These are phyloP conservation scores for Callaeas wilsoni DNA, from an alignment of 2,113 vertebrate genomes.

Conservation along the genomic window DNA sequence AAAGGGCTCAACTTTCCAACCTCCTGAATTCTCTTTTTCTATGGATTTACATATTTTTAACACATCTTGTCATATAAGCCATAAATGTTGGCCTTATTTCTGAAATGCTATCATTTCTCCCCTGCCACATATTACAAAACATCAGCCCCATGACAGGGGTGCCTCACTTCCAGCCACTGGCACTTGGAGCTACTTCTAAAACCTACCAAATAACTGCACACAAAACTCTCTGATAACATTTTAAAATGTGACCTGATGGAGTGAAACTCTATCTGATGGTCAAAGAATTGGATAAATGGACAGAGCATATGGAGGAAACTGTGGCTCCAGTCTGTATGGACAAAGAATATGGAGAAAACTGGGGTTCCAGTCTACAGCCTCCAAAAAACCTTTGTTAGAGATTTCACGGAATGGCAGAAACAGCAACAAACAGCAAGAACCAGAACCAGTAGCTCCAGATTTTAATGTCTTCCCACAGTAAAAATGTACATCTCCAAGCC, in stretches of 20 bases:
- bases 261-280: not conserved
- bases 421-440: not conserved
- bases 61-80: not conserved
- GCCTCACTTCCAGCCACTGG: not conserved
- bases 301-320: not conserved
- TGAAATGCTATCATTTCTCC: not conserved
- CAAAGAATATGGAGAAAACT: not conserved
- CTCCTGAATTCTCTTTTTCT: not conserved
- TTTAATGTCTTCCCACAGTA: not conserved
- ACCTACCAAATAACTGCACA: not conserved
- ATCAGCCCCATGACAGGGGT: not conserved
- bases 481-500: not conserved
- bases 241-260: not conserved
- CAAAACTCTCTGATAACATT: not conserved
- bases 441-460: not conserved
- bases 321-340: not conserved
- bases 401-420: not conserved
- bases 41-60: not conserved
- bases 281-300: not conserved
- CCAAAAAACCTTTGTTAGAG: not conserved
- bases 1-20: not conserved
- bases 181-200: not conserved
- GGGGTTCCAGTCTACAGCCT: not conserved
- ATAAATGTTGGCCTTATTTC: not conserved
- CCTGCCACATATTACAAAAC: not conserved